Base-by-base conservation (phyloP, 2,113 vertebrate genomes). In the Ornithorhynchus anatinus region DNA sequence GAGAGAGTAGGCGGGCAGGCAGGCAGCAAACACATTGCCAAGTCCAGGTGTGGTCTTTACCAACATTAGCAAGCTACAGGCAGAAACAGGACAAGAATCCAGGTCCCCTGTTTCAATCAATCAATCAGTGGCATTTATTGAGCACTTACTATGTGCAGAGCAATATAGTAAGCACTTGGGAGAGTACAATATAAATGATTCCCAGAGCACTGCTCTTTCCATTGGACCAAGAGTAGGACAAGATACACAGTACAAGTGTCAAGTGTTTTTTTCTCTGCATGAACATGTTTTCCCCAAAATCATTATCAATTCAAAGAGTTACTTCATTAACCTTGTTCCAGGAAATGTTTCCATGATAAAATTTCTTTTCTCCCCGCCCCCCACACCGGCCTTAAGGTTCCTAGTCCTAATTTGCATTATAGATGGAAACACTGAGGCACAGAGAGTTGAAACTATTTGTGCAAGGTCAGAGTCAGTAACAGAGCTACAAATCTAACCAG, bases 281-380 rank as follows among this genome's bases (percentile, higher is more conserved):
- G 10, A 75, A 53, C 31, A n/a, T 6, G 7, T 60, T 61, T 59
- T 68, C 77, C 62, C 44, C 56, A 84, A 86, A 79, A 66, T 69
- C 54, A 67, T 6, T 12, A 37, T 50, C 47, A 67, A 79, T 33
- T 40, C 62, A 50, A 69, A 38, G 13, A 79, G n/a, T n/a, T n/a
- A n/a, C n/a, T n/a, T n/a, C 10, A 69, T 69, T 75, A 81, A 60
- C 77, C 38, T 70, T 70, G 6, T 70, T 57, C 52, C 25, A 27
- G 25, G 25, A 50, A 22, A 29, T 50, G 3, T 50, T 50, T 50
- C 47, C 25, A 17, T 14, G 25, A 29, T 10, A 17, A 29, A 9
- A 50, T 29, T 50, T 29, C 16, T 27, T 50, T 14, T 29, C 25
- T 6, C 8, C n/a, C n/a, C 14, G n/a, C 43, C 43, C 43, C 27